These are phyloP conservation scores for Eudyptes chrysolophus DNA, from an alignment of 2,113 vertebrate genomes.

Conservation along the genomic window DNA sequence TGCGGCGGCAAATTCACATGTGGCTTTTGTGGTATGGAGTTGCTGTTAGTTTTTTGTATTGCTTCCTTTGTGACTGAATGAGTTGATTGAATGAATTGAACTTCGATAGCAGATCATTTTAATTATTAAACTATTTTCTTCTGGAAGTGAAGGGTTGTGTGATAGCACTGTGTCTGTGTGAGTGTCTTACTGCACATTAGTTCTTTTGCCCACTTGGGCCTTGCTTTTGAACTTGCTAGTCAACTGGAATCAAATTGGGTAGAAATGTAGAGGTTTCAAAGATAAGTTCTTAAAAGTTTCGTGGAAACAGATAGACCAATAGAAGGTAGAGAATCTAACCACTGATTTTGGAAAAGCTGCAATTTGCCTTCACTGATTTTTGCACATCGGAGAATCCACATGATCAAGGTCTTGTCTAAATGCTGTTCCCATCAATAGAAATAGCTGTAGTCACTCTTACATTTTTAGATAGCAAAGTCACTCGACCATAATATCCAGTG, in stretches of 20 bases:
- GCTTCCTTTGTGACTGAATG: not conserved
- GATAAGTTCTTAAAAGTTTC: not conserved
- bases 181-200: not conserved
- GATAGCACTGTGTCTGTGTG: not conserved
- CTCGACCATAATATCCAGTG: not conserved
- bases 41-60: not conserved
- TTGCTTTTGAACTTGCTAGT: not conserved
- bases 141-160: not conserved
- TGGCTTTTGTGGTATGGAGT: not conserved
- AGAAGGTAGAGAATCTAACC: not conserved
- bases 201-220: not conserved
- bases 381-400: not conserved
- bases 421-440: not conserved
- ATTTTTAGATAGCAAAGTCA: not conserved
- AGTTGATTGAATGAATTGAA: not conserved
- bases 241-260: not conserved
- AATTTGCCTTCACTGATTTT: not conserved
- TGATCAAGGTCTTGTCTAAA: not conserved
- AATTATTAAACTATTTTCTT: not conserved
- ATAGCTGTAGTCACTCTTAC: not conserved
- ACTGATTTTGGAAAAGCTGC: not conserved
- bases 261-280: not conserved
- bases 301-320: not conserved
- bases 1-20: not conserved
- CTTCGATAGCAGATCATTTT: fast-evolving